Conservation (phyloP, 2,113 vertebrate genomes). For the Paramormyrops kingsleyae region DNA sequence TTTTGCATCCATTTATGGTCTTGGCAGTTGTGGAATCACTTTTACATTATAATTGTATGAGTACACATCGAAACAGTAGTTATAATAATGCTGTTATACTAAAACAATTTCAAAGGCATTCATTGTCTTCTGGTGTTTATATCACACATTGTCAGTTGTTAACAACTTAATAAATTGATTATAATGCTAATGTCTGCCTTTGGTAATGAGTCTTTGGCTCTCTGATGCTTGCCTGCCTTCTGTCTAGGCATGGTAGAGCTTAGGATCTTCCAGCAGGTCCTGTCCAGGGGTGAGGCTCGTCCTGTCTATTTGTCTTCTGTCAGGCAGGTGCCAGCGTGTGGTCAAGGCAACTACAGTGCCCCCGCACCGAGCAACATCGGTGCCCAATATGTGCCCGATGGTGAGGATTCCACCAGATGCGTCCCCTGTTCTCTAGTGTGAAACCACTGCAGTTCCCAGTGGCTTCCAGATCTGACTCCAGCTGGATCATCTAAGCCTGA, state of each 20-base stretch:
- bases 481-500: slow-evolving; percentile 11
- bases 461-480: slow-evolving; percentile 2
- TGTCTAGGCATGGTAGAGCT: background rate
- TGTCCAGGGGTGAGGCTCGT: background rate
- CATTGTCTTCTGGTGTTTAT: background rate
- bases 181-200: background rate
- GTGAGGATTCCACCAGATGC: slow-evolving; percentile 29
- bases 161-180: background rate
- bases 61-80: background rate
- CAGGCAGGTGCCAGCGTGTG: background rate
- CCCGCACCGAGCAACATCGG: slow-evolving; percentile 22
- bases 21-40: background rate
- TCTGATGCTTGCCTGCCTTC: background rate
- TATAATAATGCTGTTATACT: background rate
- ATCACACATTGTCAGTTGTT: background rate
- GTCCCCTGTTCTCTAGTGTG: background rate
- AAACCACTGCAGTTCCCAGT: background rate
- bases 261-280: background rate
- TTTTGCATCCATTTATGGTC: background rate
- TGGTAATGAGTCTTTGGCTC: background rate
- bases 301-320: background rate
- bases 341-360: slow-evolving; percentile 11
- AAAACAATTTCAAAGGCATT: background rate
- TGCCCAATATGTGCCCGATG: slow-evolving; percentile 34
- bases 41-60: background rate